Conservation (phyloP, 2,888 invertebrate genomes). For the Cataglyphis albicans region DNA sequence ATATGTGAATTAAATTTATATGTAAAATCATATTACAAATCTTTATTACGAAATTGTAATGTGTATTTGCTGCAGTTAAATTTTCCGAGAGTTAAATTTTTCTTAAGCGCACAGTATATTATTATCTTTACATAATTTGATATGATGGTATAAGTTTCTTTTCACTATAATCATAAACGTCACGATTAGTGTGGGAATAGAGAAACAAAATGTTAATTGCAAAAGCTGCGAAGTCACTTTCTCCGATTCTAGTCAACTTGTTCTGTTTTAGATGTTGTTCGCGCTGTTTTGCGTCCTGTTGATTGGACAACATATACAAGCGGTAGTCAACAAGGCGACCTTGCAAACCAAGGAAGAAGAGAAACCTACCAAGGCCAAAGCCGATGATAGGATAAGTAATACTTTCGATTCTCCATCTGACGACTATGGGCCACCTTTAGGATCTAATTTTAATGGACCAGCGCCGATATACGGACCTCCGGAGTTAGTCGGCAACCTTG, state of each 20-base stretch:
- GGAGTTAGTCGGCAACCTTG: conserved; percentile 83
- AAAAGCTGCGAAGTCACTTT: conserved; percentile 8
- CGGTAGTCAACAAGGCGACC: conserved; percentile 81
- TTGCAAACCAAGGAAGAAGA: conserved; percentile 71
- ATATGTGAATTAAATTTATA: not conserved
- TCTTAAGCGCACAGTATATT: not conserved
- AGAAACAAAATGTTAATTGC: conserved; percentile 14
- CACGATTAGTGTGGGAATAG: not conserved
- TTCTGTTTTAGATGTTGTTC: conserved; percentile 81
- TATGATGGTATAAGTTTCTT: not conserved
- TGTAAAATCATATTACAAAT: not conserved
- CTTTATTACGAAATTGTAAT: conserved; percentile 15
- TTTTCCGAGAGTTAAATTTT: no score
- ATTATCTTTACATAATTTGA: conserved; percentile 35
- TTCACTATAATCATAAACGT: conserved; percentile 11
- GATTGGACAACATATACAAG: conserved; percentile 74
- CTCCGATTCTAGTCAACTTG: conserved; percentile 31
- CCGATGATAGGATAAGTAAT: conserved; percentile 83
- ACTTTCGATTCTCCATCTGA: conserved; percentile 71
- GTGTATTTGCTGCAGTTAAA: conserved; percentile 2
- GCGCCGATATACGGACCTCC: conserved; percentile 86
- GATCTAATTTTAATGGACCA: conserved; percentile 78
- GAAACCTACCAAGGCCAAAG: conserved; percentile 73
- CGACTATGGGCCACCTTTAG: conserved; percentile 78
- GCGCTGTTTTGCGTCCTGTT: conserved; percentile 77